Evolutionary conservation across 2,797 vertebrate species (phyloP).

Genomic region (Tauraco hartlaubi): DNA sequence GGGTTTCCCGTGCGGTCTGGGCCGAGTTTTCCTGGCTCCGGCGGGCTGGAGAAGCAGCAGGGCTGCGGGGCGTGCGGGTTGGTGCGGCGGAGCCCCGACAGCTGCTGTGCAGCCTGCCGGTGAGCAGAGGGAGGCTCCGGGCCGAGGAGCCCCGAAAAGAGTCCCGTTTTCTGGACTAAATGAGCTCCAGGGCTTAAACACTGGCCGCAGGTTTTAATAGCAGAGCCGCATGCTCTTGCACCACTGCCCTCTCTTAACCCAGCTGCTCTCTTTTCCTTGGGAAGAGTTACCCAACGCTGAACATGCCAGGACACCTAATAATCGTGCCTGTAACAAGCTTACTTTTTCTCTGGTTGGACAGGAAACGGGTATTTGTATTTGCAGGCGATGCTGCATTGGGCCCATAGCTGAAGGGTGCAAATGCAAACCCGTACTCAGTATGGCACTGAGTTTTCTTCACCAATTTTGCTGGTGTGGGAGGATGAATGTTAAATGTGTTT

Average conservation of each 20-base stretch:
- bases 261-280: neutral
- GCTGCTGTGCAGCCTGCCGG: neutral
- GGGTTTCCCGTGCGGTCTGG: rapidly evolving
- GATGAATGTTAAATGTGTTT: neutral
- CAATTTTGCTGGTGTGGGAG: neutral
- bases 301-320: rapidly evolving
- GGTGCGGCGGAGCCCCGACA: rapidly evolving
- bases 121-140: rapidly evolving
- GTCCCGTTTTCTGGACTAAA: too few relatives aligned
- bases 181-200: neutral
- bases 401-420: rapidly evolving
- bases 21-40: too few relatives aligned
- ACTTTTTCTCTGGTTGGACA: neutral
- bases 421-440: neutral
- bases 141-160: too few relatives aligned
- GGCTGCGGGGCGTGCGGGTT: rapidly evolving
- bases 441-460: neutral
- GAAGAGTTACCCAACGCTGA: neutral
- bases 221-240: rapidly evolving
- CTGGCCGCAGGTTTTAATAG: rapidly evolving
- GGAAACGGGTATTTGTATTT: neutral
- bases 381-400: rapidly evolving
- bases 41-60: rapidly evolving
- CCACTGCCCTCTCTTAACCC: rapidly evolving
- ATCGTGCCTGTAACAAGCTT: neutral